Evolutionary conservation across 2,888 invertebrate genomes (phyloP).

Genomic region (Melieria omissa): DNA sequence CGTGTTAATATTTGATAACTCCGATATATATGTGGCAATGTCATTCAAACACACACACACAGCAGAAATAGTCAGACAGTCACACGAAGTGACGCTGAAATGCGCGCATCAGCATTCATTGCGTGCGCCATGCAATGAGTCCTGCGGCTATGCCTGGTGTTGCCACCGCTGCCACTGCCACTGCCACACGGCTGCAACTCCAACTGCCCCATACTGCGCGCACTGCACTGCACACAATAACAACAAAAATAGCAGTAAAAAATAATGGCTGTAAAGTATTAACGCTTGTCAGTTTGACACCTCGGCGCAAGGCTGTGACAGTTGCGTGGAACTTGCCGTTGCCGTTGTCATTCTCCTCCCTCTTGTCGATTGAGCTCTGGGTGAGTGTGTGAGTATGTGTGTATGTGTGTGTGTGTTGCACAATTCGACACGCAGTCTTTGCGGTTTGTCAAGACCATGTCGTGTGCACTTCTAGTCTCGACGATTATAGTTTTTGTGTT

Average conservation of each 20-base stretch:
- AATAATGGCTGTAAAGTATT: conserved; percentile 23
- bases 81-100: neutral
- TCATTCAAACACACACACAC: neutral
- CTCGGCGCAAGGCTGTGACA: conserved; percentile 34
- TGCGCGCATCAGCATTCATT: conserved; percentile 2
- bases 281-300: conserved; percentile 50
- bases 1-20: conserved; percentile 60
- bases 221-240: too few species aligned
- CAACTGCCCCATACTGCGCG: neutral
- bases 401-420: conserved; percentile 17
- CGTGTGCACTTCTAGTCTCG: too few species aligned
- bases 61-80: neutral
- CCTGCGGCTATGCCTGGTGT: neutral
- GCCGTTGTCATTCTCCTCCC: neutral
- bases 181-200: neutral
- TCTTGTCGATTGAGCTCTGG: neutral
- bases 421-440: conserved; percentile 47
- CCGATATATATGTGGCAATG: conserved; percentile 44
- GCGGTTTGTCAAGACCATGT: too few species aligned
- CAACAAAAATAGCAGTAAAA: too few species aligned
- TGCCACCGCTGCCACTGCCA: conserved; percentile 12
- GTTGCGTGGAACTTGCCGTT: conserved; percentile 19
- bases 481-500: conserved; percentile 10
- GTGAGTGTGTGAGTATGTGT: conserved; percentile 11
- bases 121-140: conserved; percentile 27